Conservation (phyloP, 2,888 invertebrate species). For the Ditula angustiorana region DNA sequence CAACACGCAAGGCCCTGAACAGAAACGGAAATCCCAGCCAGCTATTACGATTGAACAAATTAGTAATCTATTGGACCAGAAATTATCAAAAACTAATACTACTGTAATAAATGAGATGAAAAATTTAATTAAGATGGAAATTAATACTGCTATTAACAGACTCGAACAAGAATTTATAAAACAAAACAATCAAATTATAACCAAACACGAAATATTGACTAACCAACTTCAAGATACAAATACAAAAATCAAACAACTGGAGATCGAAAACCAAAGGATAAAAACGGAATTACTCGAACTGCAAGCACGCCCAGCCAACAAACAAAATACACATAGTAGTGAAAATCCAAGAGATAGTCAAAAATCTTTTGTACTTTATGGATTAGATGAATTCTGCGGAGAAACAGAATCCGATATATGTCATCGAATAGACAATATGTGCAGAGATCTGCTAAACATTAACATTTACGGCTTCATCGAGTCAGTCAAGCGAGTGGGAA, state of each 20-base stretch:
- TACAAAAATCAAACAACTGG: not conserved
- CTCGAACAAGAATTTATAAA: not conserved
- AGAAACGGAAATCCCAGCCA: no score
- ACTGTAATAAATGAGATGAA: not conserved
- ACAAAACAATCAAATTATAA: not conserved
- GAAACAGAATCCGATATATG: not conserved
- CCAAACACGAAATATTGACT: not conserved
- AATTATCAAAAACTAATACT: not conserved
- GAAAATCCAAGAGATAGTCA: not conserved
- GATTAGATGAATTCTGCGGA: not conserved
- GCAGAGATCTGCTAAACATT: not conserved
- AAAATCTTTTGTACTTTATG: not conserved
- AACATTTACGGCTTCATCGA: not conserved
- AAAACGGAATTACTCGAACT: not conserved
- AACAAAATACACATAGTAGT: not conserved
- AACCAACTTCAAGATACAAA: not conserved
- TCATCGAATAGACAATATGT: not conserved
- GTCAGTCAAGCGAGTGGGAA: not conserved
- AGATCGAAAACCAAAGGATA: not conserved
- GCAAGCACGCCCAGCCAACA: not conserved
- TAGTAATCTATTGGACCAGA: not conserved
- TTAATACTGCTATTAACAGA: not conserved
- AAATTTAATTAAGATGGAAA: not conserved
- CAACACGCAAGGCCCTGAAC: no score
- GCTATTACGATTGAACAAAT: not conserved